Conservation (phyloP, 2,113 vertebrate species). For the Syrmaticus mikado region DNA sequence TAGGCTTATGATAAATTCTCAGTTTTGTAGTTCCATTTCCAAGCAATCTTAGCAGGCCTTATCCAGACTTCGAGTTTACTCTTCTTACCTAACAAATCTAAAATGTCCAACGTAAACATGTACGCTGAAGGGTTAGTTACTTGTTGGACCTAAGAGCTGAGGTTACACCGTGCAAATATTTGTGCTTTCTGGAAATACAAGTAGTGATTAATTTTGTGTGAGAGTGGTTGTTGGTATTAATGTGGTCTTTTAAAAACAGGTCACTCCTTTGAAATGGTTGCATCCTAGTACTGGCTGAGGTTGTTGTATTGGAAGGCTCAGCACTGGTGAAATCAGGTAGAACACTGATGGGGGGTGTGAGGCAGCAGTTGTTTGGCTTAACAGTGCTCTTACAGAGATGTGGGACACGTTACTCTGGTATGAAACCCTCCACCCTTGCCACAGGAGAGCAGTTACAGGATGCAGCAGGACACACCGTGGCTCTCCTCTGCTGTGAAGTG, state of each 20-base stretch:
- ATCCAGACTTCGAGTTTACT: neutral
- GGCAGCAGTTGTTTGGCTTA: accelerated
- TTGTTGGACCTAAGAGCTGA: neutral
- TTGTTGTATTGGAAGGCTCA: neutral
- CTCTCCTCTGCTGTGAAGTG: neutral
- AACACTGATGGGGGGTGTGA: accelerated
- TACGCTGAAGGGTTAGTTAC: neutral
- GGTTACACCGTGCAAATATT: neutral
- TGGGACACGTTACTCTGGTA: neutral
- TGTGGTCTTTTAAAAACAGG: neutral
- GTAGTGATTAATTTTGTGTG: neutral
- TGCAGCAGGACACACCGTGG: neutral
- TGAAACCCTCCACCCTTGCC: neutral
- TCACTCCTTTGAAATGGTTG: neutral
- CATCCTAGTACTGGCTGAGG: neutral
- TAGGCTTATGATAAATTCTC: neutral
- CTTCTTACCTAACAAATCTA: conserved; percentile 16
- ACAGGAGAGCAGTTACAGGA: accelerated
- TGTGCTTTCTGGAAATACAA: conserved; percentile 14
- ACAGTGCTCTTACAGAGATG: neutral
- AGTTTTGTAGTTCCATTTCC: neutral
- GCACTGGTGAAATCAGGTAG: accelerated
- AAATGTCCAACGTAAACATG: conserved; percentile 18
- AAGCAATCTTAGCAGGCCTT: neutral
- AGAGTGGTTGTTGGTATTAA: neutral